A percentile compares a stretch with the other conserved stretches of the same genome.
Evolutionary conservation across 2,113 vertebrate species (phyloP).

Genomic region (Ranitomeya imitator): DNA sequence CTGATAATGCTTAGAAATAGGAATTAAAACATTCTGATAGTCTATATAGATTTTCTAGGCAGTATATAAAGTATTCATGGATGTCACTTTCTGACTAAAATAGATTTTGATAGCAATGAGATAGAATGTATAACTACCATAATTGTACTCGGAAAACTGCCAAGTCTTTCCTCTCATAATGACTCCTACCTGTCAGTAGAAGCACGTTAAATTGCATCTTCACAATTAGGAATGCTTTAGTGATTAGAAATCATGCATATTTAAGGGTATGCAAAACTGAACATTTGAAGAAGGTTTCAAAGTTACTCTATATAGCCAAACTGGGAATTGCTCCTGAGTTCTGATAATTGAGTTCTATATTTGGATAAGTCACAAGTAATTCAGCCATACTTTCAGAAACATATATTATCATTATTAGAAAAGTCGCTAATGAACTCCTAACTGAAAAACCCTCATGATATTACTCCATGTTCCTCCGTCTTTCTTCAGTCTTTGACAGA

Average conservation of each 20-base stretch:
- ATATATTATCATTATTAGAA: not conserved
- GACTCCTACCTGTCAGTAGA: constrained; percentile 67
- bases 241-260: constrained; percentile 74
- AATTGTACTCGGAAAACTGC: constrained; percentile 63
- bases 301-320: constrained; percentile 4
- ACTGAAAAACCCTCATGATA: no score
- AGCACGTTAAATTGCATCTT: constrained; percentile 64
- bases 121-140: constrained; percentile 56
- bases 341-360: constrained; percentile 11
- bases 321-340: not conserved
- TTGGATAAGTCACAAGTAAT: constrained; percentile 12
- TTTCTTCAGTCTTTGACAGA: no score
- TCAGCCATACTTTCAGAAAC: not conserved
- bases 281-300: constrained; percentile 62
- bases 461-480: no score
- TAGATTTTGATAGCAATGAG: constrained; percentile 10
- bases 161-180: constrained; percentile 65
- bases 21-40: not conserved
- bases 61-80: not conserved
- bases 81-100: not conserved
- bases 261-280: constrained; percentile 67
- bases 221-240: constrained; percentile 67
- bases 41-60: not conserved
- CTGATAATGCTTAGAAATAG: not conserved
- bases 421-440: no score